Evolutionary conservation across 2,797 vertebrate genomes (phyloP).

Genomic region (Melopsittacus undulatus): DNA sequence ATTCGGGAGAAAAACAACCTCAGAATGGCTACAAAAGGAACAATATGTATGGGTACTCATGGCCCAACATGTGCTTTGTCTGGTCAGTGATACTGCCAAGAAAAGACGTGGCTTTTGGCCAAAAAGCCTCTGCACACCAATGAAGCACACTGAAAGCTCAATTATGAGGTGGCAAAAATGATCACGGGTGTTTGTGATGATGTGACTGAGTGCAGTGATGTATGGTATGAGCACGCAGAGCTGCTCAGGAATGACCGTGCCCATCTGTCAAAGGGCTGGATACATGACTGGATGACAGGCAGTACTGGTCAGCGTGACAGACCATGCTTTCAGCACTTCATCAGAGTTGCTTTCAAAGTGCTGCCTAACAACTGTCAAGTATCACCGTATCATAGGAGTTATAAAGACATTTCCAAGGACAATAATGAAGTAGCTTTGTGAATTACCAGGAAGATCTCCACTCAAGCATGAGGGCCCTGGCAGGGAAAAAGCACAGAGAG

Average conservation of each 20-base stretch:
- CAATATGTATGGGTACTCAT: slow-evolving; percentile 3
- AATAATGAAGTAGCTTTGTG: not conserved
- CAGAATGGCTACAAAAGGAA: not conserved
- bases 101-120: slow-evolving; percentile 18
- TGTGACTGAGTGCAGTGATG: not conserved
- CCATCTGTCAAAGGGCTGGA: slow-evolving; percentile 14
- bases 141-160: slow-evolving; percentile 24
- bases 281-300: slow-evolving; percentile 22
- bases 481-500: not conserved
- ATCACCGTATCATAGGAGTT: not conserved
- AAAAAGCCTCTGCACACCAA: not conserved
- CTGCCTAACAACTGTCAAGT: slow-evolving; percentile 27
- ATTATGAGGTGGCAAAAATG: not conserved
- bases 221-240: not conserved
- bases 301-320: slow-evolving; percentile 28
- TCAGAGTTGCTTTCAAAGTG: not conserved
- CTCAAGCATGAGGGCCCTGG: not conserved
- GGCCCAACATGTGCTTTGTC: slow-evolving; percentile 33
- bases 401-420: slow-evolving; percentile 1
- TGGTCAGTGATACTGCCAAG: slow-evolving; percentile 34
- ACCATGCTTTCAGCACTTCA: slow-evolving; percentile 32
- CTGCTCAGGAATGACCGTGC: not conserved
- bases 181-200: not conserved
- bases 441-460: not conserved
- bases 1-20: not conserved